Evolutionary conservation across 2,113 vertebrate species (phyloP), one percentile per base, ranked within the genome.

Genomic region (Sclerurus mexicanus): DNA sequence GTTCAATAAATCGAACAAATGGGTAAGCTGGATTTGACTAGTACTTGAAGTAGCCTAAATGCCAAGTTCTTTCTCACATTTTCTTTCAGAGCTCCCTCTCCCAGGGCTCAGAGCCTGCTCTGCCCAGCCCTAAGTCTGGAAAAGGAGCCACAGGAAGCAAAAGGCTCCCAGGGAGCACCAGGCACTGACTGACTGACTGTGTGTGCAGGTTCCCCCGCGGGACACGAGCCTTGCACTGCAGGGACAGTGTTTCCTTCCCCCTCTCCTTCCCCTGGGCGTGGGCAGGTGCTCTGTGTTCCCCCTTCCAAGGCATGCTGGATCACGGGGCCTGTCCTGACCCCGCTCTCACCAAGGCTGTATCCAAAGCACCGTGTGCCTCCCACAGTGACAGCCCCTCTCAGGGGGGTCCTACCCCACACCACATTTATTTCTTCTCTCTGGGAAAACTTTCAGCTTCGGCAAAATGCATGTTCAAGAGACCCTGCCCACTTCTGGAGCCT

Each of bases 1-100:
- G 97, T 96, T 89, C 63, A 98, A 97, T 98, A 98, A 98, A 97
- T 85, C 23, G 84, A 97, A 91, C 94, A 91, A 92, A 91, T 85
- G 90, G 95, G 90, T 85, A 89, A 90, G 95, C 73, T 85, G 89
- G 89, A 66, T 82, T 93, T 17, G 88, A 18, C 85, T 96, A 31
- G 75, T 97, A 78, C 93, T 92, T 91, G 42, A 35, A 75, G 40
- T 39, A 93, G 89, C 87, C 22, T 33, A 9, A 35, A 6, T 10
- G 30, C 63, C 72, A 3, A 23, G 49, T 25, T 79, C 18, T 4
- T 20, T 27, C 72, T 73, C 68, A 8, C 67, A 17, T 84, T 47
- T 58, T 75, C 22, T 86, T 82, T 37, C 52, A 37, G 80, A 90
- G 73, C 89, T 86, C 50, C 81, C 62, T 33, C 42, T 63, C 60